These are phyloP conservation scores for Agrotis segetum DNA, from an alignment of 2,888 invertebrate genomes.

Conservation along the genomic window DNA sequence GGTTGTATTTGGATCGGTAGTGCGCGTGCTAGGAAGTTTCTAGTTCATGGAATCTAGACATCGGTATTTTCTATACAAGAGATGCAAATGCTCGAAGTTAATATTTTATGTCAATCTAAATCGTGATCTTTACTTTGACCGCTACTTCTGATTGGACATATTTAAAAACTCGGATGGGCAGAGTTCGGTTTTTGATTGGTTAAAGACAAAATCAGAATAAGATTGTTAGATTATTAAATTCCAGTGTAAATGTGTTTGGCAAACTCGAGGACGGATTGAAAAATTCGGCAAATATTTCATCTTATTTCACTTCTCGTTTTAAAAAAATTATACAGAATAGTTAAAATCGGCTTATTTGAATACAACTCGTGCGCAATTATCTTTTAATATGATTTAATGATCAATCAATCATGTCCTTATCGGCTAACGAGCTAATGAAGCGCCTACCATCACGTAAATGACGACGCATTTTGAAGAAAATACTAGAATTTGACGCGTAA, in stretches of 20 bases:
- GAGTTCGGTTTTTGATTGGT: too few species aligned
- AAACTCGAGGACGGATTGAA: too few species aligned
- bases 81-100: not conserved
- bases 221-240: too few species aligned
- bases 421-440: slow-evolving; percentile 23
- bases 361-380: slow-evolving; percentile 9
- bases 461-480: slow-evolving; percentile 7
- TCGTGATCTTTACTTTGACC: too few species aligned
- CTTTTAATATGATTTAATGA: slow-evolving; percentile 7
- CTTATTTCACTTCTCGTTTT: too few species aligned
- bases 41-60: slow-evolving; percentile 12
- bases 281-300: too few species aligned
- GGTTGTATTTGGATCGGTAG: slow-evolving; percentile 32
- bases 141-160: too few species aligned
- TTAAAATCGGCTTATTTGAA: not conserved
- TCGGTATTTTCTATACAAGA: slow-evolving; percentile 21
- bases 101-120: too few species aligned
- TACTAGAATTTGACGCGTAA: slow-evolving; percentile 6
- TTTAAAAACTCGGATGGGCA: too few species aligned
- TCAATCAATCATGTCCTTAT: slow-evolving; percentile 29
- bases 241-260: too few species aligned
- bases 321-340: not conserved
- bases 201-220: too few species aligned
- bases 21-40: slow-evolving; percentile 12
- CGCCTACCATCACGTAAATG: slow-evolving; percentile 2